Percentiles rank a stretch among this genome's conserved stretches.
These are phyloP conservation scores for Drusus annulatus DNA, from an alignment of 1,140 invertebrate genomes.

Conservation along the genomic window DNA sequence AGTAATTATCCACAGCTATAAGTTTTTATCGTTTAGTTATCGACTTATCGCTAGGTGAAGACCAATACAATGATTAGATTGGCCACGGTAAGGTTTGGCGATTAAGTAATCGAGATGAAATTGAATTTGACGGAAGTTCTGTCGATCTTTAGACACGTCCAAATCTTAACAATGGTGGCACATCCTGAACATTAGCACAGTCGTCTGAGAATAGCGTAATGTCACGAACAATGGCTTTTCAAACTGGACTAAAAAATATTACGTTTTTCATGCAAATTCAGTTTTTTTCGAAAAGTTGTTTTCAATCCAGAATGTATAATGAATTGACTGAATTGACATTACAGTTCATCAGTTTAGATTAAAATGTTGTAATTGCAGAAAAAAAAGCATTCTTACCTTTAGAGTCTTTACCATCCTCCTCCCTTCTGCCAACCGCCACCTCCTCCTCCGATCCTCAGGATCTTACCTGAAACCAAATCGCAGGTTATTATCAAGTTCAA, in stretches of 20 bases:
- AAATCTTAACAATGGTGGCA: constrained; percentile 27
- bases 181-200: constrained; percentile 1
- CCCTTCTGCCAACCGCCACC: constrained; percentile 51
- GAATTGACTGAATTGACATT: no score
- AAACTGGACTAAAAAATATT: neutral
- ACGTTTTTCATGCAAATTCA: neutral
- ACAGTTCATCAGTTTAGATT: no score
- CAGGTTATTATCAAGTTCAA: neutral
- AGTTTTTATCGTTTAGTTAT: no score
- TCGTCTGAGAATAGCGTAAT: neutral
- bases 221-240: no score
- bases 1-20: no score
- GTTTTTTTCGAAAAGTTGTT: no score
- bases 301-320: no score
- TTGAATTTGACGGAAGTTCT: constrained; percentile 14
- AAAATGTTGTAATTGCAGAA: neutral
- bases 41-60: no score
- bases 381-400: constrained; percentile 2
- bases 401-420: constrained; percentile 34
- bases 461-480: constrained; percentile 16
- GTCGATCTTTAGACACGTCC: neutral
- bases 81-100: neutral
- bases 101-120: constrained; percentile 23
- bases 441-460: constrained; percentile 33
- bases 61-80: no score